Percentiles rank a stretch among this genome's conserved stretches.
phyloP scores from a whole-genome alignment of 2,888 invertebrate species.

The Chymomyza caudatula region DNA sequence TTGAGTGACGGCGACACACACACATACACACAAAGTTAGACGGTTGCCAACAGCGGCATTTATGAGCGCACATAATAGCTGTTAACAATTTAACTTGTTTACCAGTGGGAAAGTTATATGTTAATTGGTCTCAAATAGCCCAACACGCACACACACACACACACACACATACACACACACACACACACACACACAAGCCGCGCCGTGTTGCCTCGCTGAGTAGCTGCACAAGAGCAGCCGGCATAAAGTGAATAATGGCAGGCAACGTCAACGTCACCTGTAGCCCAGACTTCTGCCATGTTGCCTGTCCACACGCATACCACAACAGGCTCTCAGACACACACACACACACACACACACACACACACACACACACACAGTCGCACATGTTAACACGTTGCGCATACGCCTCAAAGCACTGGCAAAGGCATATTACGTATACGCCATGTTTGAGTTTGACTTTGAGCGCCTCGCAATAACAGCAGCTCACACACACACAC shows the following conservation, averaged over 20 bases:
- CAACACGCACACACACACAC: conserved; percentile 25
- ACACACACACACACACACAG: conserved; percentile 1
- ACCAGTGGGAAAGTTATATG: conserved; percentile 74
- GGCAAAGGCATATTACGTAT: conserved; percentile 47
- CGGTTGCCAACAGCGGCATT: conserved; percentile 54
- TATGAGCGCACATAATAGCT: conserved; percentile 73
- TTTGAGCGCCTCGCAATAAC: background rate
- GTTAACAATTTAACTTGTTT: conserved; percentile 74
- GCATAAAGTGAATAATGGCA: conserved; percentile 66
- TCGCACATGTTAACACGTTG: conserved; percentile 60
- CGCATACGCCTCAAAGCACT: conserved; percentile 54
- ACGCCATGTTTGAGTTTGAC: conserved; percentile 49
- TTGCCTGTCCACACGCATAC: background rate
- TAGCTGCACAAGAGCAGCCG: conserved; percentile 39
- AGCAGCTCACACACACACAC: background rate
- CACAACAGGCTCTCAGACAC: background rate
- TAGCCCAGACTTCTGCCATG: background rate
- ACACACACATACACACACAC: conserved; percentile 10
- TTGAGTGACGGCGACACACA: conserved; percentile 2
- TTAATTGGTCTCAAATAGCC: conserved; percentile 72
- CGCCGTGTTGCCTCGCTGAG: conserved; percentile 22
- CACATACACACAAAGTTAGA: conserved; percentile 57
- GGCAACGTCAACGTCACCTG: conserved; percentile 56
- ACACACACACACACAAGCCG: conserved; percentile 8
- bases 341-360: background rate